A percentile compares a stretch with the other conserved stretches of the same genome.
phyloP scores from a whole-genome alignment of 2,888 invertebrate species.

The Calameuta idolon region DNA sequence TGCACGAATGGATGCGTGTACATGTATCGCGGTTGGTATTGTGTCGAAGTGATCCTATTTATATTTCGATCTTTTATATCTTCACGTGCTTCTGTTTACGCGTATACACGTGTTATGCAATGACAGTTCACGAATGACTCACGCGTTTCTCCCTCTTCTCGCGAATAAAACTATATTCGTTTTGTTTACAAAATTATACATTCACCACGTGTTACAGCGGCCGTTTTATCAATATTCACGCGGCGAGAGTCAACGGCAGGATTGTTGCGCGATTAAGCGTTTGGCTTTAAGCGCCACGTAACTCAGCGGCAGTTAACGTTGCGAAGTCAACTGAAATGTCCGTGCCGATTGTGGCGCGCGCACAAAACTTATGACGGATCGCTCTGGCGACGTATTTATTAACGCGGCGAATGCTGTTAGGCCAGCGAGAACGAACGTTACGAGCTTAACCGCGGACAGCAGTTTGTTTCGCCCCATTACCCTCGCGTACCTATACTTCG shows the following conservation, averaged over 20 bases:
- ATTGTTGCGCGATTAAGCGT: slow-evolving; percentile 57
- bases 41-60: neutral
- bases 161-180: neutral
- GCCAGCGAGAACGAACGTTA: slow-evolving; percentile 51
- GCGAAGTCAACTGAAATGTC: slow-evolving; percentile 1
- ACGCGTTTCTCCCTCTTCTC: neutral
- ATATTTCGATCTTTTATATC: neutral
- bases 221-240: slow-evolving; percentile 51
- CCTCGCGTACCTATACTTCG: neutral
- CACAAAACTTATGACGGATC: slow-evolving; percentile 51
- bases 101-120: neutral
- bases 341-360: slow-evolving; percentile 14
- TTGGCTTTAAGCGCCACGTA: slow-evolving; percentile 46
- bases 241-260: slow-evolving; percentile 35
- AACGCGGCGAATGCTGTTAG: slow-evolving; percentile 53
- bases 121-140: neutral
- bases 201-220: slow-evolving; percentile 49
- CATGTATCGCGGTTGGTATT: neutral
- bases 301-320: slow-evolving; percentile 38
- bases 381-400: slow-evolving; percentile 58
- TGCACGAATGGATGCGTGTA: neutral
- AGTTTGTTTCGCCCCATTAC: slow-evolving; percentile 36
- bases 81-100: neutral
- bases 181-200: slow-evolving; percentile 44
- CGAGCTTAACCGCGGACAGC: slow-evolving; percentile 49